Conservation (phyloP, 2,113 vertebrate genomes). For the Noturus placidus region DNA sequence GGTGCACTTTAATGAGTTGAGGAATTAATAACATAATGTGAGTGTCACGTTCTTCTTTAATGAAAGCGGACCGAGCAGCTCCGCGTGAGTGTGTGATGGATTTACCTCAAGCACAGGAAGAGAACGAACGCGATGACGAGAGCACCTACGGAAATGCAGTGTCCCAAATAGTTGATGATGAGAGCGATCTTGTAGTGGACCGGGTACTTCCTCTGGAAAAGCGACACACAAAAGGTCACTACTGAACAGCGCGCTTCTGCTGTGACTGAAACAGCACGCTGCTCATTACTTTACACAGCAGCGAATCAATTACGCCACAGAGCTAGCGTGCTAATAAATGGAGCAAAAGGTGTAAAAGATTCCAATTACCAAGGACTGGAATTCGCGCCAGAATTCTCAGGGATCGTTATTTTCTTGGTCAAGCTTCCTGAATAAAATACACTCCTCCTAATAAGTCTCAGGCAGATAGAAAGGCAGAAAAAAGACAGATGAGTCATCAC, state of each 20-base stretch:
- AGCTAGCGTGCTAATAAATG: not conserved
- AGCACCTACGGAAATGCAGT: conserved; percentile 91
- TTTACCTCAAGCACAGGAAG: conserved; percentile 94
- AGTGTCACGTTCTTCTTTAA: not conserved
- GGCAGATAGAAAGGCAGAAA: not conserved
- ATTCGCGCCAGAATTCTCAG: not conserved
- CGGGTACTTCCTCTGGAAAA: conserved; percentile 85
- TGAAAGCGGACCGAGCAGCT: not conserved
- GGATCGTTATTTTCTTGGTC: not conserved
- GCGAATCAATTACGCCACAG: conserved; percentile 35
- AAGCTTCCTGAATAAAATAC: not conserved
- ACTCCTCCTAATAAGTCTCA: not conserved
- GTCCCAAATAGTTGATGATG: conserved; percentile 96
- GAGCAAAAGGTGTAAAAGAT: not conserved
- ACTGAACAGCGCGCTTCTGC: not conserved
- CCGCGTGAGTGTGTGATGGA: conserved; percentile 35
- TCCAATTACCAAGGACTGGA: not conserved
- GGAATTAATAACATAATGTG: not conserved
- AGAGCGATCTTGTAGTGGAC: conserved; percentile 93
- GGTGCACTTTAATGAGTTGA: not conserved
- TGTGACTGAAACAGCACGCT: not conserved
- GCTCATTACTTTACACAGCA: not conserved
- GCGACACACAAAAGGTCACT: conserved; percentile 57
- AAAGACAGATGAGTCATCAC: conserved; percentile 54
- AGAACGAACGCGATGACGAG: conserved; percentile 93